Evolutionary conservation across 2,113 vertebrate genomes (phyloP), one percentile per base, ranked within the genome.

Genomic region (Triplophysa tibetana): DNA sequence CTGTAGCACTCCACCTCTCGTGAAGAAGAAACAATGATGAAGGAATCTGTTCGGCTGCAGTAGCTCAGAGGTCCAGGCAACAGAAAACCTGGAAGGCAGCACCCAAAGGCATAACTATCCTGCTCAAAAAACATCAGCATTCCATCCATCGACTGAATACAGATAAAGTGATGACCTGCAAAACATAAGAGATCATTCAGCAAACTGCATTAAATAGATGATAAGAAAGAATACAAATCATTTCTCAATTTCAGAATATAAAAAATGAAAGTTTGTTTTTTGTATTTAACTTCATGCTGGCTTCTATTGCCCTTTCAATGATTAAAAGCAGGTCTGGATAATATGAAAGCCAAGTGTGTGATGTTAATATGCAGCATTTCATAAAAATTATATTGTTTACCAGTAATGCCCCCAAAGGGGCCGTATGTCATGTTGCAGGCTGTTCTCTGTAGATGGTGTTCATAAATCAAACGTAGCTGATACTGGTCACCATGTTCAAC

Each of bases 51-150:
- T 26, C 95, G 94, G 58, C 91, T 80, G 85, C 94, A 96, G 91
- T 99, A 98, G 60, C 91, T 81, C 78, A 99, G 86, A 0, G 98
- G 96, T n/a, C 97, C 96, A 0, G 97, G 97, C 69, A 99, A 90
- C 82, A 99, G 93, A 88, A 95, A 98, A 7, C 95, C 96, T 0
- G 97, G 97, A 17, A 99, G 92, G 85, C 97, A 99, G 12, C 96
- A 89, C 7, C 97, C 96, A 81, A 98, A 99, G 43, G 95, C 94
- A 13, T 94, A 99, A 84, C 96, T 98, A 89, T 99, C 97, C 91
- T 99, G 98, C 85, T 99, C 97, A 83, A 99, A 98, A 82, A 99
- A 90, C 95, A 97, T 98, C 64, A 99, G 92, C 96, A 99, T 97
- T 61, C 98, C 98, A 74, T 99, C 98, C 95, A 98, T 93, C 19